Conservation (phyloP, 2,888 invertebrate genomes). For the Monochamus alternatus region DNA sequence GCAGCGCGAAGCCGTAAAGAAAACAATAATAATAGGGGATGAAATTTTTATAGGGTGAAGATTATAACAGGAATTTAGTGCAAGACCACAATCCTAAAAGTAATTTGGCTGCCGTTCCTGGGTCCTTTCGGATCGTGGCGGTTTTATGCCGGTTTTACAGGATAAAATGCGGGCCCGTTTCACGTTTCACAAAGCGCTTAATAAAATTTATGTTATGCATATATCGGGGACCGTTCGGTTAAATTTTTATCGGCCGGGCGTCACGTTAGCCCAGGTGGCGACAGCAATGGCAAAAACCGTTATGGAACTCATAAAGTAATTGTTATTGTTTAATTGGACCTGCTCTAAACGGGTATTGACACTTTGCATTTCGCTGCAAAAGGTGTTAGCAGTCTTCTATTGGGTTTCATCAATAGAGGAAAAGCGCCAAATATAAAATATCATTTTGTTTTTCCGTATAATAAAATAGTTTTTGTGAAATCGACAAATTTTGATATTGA, state of each 20-base stretch:
- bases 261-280: neutral
- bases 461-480: no score
- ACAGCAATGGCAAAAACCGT: neutral
- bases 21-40: conserved; percentile 32
- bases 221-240: conserved; percentile 25
- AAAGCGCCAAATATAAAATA: no score
- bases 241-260: conserved; percentile 23
- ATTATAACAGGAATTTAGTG: conserved; percentile 22
- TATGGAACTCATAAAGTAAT: conserved; percentile 19
- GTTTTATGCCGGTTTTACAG: conserved; percentile 25
- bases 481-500: no score
- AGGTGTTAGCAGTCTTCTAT: neutral
- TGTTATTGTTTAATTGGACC: conserved; percentile 32
- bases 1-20: conserved; percentile 20
- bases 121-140: conserved; percentile 6
- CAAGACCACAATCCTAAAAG: conserved; percentile 26
- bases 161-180: conserved; percentile 23
- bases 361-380: neutral
- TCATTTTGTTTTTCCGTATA: no score
- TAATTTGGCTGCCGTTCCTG: conserved; percentile 21
- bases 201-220: conserved; percentile 31
- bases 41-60: conserved; percentile 21
- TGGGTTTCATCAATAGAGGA: neutral
- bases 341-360: neutral
- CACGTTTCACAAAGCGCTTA: conserved; percentile 29